Evolutionary conservation across 2,113 vertebrate species (phyloP), one percentile per base, ranked within the genome.

Genomic region (Clarias magur): DNA sequence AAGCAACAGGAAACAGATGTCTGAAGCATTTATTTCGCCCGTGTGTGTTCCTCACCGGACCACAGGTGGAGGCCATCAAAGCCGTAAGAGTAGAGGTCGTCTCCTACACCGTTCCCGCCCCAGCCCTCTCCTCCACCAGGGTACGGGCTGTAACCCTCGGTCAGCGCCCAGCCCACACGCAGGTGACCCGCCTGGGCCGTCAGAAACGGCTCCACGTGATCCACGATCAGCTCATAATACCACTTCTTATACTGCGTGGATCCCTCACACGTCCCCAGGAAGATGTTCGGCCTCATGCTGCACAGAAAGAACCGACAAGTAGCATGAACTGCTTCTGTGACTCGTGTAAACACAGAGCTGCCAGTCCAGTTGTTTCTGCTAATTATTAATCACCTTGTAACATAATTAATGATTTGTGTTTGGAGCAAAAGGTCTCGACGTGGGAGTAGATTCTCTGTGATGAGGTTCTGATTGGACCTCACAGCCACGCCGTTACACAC

Each of bases 401-500:
- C 97, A 84, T 98, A 97, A 90, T 97, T 98, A 91, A 98, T 96
- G 83, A 97, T 96, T 92, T 95, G 96, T 42, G 96, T 97, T 92
- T 98, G 97, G 88, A 98, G 95, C 9, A 98, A 94, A 15, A 98
- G 96, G 88, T 98, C 97, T 0, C 97, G 95, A 25, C 97, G 95
- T 0, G 97, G 97, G 78, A 99, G 96, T 59, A 99, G 93, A 91
- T 99, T 99, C 94, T 98, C 97, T 3, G 97, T 97, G 92, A 99
- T 99, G 90, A 99, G 96, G 85, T 98, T 98, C 93, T 98, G 97
- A 93, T 98, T 99, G 90, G 97, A 97, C 86, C 97, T 96, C 0
- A 98, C 97, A 1, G 97, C 97, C 57, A 98, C 97, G 0, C 97
- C 97, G 19, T 98, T 99, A 90, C 97, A 99, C 83, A 98, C 97